A percentile compares a stretch with the other conserved stretches of the same genome.
These are phyloP conservation scores for Moxostoma hubbsi DNA, from an alignment of 2,797 vertebrate genomes.

Conservation along the genomic window DNA sequence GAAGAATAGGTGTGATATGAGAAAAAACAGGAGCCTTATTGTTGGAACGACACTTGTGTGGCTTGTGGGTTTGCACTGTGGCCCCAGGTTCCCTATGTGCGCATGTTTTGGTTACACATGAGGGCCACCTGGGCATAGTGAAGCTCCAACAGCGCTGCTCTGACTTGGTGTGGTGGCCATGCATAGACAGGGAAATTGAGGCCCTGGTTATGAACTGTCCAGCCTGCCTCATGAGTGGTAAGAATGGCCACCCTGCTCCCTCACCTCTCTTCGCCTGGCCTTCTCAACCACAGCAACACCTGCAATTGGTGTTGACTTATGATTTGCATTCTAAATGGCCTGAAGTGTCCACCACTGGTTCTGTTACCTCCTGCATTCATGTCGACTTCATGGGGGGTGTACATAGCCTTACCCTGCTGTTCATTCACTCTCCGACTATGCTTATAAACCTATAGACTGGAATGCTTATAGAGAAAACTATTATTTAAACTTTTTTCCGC, in stretches of 20 bases:
- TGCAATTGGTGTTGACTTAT: conserved; percentile 25
- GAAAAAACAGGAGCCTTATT: too few species aligned
- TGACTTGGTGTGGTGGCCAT: conserved; percentile 16
- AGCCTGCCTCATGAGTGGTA: conserved; percentile 17
- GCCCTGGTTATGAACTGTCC: neutral
- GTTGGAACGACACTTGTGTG: neutral
- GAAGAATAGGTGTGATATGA: too few species aligned
- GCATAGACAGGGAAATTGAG: neutral
- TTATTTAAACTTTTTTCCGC: too few species aligned
- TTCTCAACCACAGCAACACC: conserved; percentile 10
- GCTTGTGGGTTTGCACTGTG: conserved; percentile 2
- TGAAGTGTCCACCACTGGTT: neutral
- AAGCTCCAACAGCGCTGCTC: neutral
- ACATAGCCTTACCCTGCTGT: too few species aligned
- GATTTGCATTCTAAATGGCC: conserved; percentile 39
- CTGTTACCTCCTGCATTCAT: conserved; percentile 1
- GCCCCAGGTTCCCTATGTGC: neutral
- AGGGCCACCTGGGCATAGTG: neutral
- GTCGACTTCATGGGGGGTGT: neutral
- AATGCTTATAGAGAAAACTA: too few species aligned
- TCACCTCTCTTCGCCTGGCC: conserved; percentile 15
- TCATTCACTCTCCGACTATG: too few species aligned
- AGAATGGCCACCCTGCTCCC: neutral
- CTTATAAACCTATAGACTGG: too few species aligned
- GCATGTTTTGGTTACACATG: conserved; percentile 14